Evolutionary conservation across 2,888 invertebrate species (phyloP).

Genomic region (Empis stercorea): DNA sequence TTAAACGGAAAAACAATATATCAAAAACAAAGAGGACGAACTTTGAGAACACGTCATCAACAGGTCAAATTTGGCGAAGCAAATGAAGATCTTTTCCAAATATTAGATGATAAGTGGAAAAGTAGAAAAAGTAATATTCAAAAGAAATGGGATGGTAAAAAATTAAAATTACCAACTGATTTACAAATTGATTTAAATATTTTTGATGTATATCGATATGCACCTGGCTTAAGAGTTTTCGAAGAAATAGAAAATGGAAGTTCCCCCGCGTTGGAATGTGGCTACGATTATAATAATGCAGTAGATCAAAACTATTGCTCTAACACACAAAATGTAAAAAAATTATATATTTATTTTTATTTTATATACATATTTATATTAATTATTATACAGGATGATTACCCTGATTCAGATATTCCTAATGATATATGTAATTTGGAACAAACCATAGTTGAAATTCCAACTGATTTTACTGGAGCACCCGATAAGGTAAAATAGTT

Average conservation of each 20-base stretch:
- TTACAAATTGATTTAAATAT: slow-evolving; percentile 23
- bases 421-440: slow-evolving; percentile 18
- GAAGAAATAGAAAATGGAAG: slow-evolving; percentile 11
- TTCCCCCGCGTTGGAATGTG: slow-evolving; percentile 13
- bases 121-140: slow-evolving; percentile 26
- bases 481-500: slow-evolving; percentile 39
- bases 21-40: slow-evolving; percentile 3
- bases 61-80: slow-evolving; percentile 24
- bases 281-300: slow-evolving; percentile 43
- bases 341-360: neutral
- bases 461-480: slow-evolving; percentile 49
- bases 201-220: slow-evolving; percentile 23
- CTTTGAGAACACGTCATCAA: slow-evolving; percentile 20
- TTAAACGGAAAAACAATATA: neutral
- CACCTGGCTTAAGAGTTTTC: slow-evolving; percentile 24
- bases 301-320: slow-evolving; percentile 43
- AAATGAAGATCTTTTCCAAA: slow-evolving; percentile 24
- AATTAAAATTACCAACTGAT: slow-evolving; percentile 30
- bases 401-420: slow-evolving; percentile 28
- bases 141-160: slow-evolving; percentile 35
- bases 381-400: neutral
- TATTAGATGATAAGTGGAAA: slow-evolving; percentile 23
- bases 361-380: neutral
- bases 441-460: slow-evolving; percentile 32
- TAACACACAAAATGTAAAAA: slow-evolving; percentile 17